Evolutionary conservation across 2,888 invertebrate genomes (phyloP).

Genomic region (Troides oblongomaculatus): DNA sequence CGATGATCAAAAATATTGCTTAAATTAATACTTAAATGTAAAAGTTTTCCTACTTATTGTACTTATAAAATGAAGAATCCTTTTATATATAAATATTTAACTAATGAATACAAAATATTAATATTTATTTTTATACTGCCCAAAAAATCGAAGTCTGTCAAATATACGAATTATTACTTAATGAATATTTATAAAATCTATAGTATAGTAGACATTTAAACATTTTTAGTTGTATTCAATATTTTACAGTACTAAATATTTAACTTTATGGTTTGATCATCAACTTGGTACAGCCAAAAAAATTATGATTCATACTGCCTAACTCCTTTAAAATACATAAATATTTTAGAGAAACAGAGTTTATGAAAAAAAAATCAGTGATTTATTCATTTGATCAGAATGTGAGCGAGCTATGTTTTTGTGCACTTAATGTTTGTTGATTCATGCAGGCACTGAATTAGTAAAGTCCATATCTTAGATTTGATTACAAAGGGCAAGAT

Average conservation of each 20-base stretch:
- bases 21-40: too few species aligned
- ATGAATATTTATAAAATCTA: too few species aligned
- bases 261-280: background rate
- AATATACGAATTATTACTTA: too few species aligned
- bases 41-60: too few species aligned
- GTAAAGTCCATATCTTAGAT: background rate
- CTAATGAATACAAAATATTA: background rate
- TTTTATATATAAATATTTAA: background rate
- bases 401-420: background rate
- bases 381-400: background rate
- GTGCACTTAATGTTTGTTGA: background rate
- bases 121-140: too few species aligned
- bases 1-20: background rate
- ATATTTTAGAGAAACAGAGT: background rate
- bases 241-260: background rate
- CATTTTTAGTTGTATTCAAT: too few species aligned
- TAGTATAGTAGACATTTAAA: too few species aligned
- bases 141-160: too few species aligned
- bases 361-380: background rate
- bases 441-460: background rate
- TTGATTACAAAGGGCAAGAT: constrained; percentile 1
- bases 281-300: background rate
- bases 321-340: background rate
- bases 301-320: background rate
- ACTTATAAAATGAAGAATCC: too few species aligned